Percentiles rank a stretch among this genome's conserved stretches.
Conservation (phyloP, 2,113 vertebrate genomes). For the Nansenia antarctica region DNA sequence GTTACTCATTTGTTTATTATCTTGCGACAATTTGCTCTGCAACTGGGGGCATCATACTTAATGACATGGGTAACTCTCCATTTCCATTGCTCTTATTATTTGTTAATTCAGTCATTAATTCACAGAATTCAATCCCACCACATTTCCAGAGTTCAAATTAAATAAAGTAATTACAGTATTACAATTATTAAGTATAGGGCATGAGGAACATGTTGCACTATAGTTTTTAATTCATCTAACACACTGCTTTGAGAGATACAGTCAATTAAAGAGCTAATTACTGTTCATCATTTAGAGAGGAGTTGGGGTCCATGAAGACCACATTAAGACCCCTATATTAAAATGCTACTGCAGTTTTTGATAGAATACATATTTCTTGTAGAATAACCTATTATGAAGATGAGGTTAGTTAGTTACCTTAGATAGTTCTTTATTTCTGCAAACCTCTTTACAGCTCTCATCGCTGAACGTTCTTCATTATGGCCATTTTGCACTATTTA, state of each 20-base stretch:
- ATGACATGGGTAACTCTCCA: neutral
- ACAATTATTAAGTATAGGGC: neutral
- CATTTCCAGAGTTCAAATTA: neutral
- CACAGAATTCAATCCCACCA: neutral
- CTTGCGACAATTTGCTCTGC: neutral
- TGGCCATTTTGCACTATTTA: no score
- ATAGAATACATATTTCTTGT: no score
- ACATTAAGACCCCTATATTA: neutral
- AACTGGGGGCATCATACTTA: neutral
- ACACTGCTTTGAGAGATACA: neutral
- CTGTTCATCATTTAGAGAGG: neutral
- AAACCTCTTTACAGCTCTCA: no score
- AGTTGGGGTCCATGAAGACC: neutral
- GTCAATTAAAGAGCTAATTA: neutral
- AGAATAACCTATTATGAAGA: no score
- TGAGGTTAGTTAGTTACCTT: no score
- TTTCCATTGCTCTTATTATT: neutral
- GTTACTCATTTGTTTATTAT: slow-evolving; percentile 11
- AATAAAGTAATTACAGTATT: neutral
- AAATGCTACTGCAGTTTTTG: no score
- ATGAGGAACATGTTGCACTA: neutral
- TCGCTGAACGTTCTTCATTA: no score
- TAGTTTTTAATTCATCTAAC: neutral
- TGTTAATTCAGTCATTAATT: neutral
- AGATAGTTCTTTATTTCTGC: no score